Percentiles rank a stretch among this genome's conserved stretches.
Evolutionary conservation across 2,113 vertebrate species (phyloP).

Genomic region (Myotis yumanensis): DNA sequence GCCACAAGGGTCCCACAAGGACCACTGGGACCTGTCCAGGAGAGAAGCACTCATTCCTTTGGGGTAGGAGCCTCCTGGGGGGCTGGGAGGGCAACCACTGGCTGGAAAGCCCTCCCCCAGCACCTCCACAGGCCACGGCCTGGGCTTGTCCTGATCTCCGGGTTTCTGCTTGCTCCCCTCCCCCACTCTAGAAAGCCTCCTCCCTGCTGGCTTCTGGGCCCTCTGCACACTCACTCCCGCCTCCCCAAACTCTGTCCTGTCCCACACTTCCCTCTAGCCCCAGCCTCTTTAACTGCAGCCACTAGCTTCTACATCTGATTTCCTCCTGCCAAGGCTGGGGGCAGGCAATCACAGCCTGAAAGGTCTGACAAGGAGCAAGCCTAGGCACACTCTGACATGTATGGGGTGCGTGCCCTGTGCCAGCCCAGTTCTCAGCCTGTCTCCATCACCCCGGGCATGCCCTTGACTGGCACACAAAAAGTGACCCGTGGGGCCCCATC

Average conservation of each 20-base stretch:
- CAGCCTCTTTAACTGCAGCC: neutral
- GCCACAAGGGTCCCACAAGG: neutral
- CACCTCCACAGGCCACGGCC: neutral
- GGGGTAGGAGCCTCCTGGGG: neutral
- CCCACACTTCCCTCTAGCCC: neutral
- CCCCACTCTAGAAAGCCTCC: neutral
- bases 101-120: neutral
- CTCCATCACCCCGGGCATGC: accelerated
- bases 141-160: neutral
- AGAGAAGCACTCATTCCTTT: neutral
- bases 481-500: neutral
- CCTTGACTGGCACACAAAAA: accelerated
- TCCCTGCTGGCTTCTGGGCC: neutral
- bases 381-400: accelerated
- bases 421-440: neutral
- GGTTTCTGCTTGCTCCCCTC: neutral
- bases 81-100: no score
- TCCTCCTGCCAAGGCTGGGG: neutral
- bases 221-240: no score
- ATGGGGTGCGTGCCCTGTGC: accelerated
- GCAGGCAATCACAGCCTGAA: neutral
- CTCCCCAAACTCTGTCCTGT: neutral
- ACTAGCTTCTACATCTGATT: neutral
- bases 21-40: neutral
- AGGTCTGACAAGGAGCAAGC: neutral